Evolutionary conservation across 2,113 vertebrate species (phyloP), one percentile per base, ranked within the genome.

Genomic region (Phainopepla nitens): DNA sequence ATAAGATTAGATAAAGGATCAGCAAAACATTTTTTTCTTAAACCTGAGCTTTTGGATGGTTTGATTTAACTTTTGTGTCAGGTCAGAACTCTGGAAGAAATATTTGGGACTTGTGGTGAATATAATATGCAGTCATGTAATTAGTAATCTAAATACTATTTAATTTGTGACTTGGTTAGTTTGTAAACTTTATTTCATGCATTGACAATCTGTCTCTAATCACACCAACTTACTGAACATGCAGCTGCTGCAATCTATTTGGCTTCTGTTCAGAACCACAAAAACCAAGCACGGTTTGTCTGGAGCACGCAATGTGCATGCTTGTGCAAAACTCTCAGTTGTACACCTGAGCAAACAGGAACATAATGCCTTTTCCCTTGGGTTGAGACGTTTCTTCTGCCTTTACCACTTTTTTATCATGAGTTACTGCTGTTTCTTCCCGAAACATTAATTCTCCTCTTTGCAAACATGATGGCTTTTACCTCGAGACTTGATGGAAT

Each of bases 401-500:
- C 39, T 25, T 60, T 69, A n/a, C 27, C 5, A 24, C 11, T 15
- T 31, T 44, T 50, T 77, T 42, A n/a, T 64, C 16, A 27, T n/a
- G 49, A 51, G 7, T 68, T 62, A 60, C 53, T 69, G 23, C 16
- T 62, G 6, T 79, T 89, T 79, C 20, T 68, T 76, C 44, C 47
- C 62, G 13, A 54, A 78, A 64, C 42, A 24, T 58, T 56, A 72
- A 53, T 50, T 45, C 14, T 79, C 1, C 4, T 82, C 11, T 76
- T 68, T 47, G 56, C 35, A 71, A 81, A 51, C 0, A 1, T 66
- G 7, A 27, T 54, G 27, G 27, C 33, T 89, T 51, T 75, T 75
- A 39, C 29, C 3, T 47, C 0, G 0, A 62, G 17, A 49, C 13
- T 19, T 75, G 44, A n/a, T 54, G 41, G 73, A 39, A 54, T 85